These are phyloP conservation scores for Hedya salicella DNA, from an alignment of 2,888 invertebrate species.

Conservation along the genomic window DNA sequence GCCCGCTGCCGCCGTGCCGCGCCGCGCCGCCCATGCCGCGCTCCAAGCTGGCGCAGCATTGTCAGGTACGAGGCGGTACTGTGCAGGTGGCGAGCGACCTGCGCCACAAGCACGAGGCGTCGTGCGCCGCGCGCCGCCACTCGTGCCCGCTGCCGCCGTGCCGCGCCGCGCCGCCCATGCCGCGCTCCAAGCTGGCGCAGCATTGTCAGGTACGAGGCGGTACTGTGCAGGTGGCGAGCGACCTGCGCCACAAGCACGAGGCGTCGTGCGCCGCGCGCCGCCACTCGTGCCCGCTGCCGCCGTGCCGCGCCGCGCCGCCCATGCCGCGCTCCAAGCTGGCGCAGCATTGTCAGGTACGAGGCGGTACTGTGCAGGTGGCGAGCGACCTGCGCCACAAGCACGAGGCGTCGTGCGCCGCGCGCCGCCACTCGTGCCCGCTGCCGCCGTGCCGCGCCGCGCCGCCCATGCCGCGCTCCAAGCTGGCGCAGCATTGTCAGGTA, in stretches of 20 bases:
- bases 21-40: conserved; percentile 56
- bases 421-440: conserved; percentile 78
- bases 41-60: conserved; percentile 53
- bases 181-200: conserved; percentile 55
- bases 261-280: conserved; percentile 74
- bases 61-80: conserved; percentile 66
- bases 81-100: conserved; percentile 77
- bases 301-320: conserved; percentile 60
- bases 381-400: conserved; percentile 74
- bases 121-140: conserved; percentile 76
- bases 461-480: conserved; percentile 56
- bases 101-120: conserved; percentile 78
- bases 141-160: conserved; percentile 76
- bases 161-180: conserved; percentile 55
- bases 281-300: conserved; percentile 76
- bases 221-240: conserved; percentile 81
- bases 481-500: conserved; percentile 50
- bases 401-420: conserved; percentile 76
- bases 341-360: conserved; percentile 50
- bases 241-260: conserved; percentile 78
- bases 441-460: conserved; percentile 62
- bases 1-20: conserved; percentile 73
- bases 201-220: conserved; percentile 57
- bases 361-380: conserved; percentile 81
- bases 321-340: conserved; percentile 58